Evolutionary conservation across 1,140 invertebrate species (phyloP), one percentile per base, ranked within the genome.

Genomic region (Heliothis virescens): DNA sequence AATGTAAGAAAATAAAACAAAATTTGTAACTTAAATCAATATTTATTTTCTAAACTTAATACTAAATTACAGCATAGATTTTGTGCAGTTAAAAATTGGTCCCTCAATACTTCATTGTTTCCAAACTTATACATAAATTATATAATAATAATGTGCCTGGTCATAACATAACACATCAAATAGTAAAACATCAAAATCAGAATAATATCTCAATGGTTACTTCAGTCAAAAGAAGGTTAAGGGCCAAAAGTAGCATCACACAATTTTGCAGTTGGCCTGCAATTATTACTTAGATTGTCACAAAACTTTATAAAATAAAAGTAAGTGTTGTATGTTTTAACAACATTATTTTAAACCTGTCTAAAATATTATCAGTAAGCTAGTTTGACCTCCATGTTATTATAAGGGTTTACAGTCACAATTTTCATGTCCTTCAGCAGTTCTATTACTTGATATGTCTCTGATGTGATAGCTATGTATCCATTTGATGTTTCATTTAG

Each of bases 371-470:
- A 75, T 85, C 52, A 91, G 71, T 86, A 90, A 78, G 90, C 87
- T 34, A 94, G 79, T 85, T 92, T 92, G 2, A 91, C 86, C 86
- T 94, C 87, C 83, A 86, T 88, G 62, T 90, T 88, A 72, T 94
- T 93, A 50, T 94, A 93, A 18, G 92, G 92, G 71, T 94, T 92
- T 12, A 74, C 59, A 4, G 85, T 85, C 0, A 91, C 85, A 72
- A 94, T 85, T 47, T 91, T 91, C 67, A 88, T 87, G 57, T 94
- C 91, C 63, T 84, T 89, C 12, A 94, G 71, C 5, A 91, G 16
- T 83, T 91, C 86, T 47, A 92, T 83, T 13, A 90, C 72, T 7
- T 76, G 50, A 34, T 84, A 90, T 55, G 89, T 91, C 41, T 92
- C 89, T 60, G 87, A 48, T 9, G 89, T 92, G 0, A 92, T 86